phyloP scores from a whole-genome alignment of 2,797 vertebrate species.

The Cirrhinus molitorella region DNA sequence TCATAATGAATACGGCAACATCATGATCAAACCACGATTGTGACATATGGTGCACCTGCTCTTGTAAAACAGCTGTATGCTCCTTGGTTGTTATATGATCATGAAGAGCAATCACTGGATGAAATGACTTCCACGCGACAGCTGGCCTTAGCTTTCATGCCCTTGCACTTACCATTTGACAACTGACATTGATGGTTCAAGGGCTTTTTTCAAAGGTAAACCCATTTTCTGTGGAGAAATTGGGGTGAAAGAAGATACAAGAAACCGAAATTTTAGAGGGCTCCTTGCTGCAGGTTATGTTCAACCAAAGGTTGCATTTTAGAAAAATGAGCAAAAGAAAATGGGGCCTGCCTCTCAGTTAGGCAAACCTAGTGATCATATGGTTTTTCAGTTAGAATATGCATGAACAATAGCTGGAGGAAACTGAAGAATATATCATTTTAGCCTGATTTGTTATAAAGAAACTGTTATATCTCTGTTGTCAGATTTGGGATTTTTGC shows the following conservation, averaged over 20 bases:
- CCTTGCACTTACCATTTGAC: conserved; percentile 5
- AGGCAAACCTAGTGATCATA: background rate
- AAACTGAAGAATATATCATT: background rate
- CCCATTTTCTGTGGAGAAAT: conserved; percentile 34
- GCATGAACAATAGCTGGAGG: too few species aligned
- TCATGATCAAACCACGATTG: background rate
- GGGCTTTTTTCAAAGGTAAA: conserved; percentile 22
- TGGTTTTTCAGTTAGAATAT: background rate
- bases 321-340: background rate
- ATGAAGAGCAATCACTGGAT: conserved; percentile 26
- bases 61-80: conserved; percentile 16
- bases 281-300: background rate
- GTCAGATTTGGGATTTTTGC: background rate
- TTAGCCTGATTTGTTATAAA: background rate
- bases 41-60: background rate
- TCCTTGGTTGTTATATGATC: conserved; percentile 13
- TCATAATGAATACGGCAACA: background rate
- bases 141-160: background rate
- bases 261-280: background rate
- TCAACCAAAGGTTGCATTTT: background rate
- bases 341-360: background rate
- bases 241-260: conserved; percentile 18
- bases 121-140: background rate
- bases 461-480: background rate
- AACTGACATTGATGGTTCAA: background rate